phyloP scores from a whole-genome alignment of 1,140 invertebrate species.

The Drosophila busckii region DNA sequence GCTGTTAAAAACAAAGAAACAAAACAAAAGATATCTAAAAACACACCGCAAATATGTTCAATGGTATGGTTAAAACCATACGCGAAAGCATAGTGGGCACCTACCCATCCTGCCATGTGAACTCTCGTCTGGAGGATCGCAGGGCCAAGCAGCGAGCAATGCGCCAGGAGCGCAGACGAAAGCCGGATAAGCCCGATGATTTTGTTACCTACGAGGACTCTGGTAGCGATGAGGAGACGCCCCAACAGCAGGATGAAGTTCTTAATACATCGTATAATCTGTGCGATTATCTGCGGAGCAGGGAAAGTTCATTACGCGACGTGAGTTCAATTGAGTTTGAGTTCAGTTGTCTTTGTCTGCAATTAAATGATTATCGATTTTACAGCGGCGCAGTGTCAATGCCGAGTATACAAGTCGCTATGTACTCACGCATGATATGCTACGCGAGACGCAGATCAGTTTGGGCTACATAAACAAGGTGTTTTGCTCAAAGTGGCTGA shows the following conservation, averaged over 20 bases:
- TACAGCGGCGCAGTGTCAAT: slow-evolving; percentile 83
- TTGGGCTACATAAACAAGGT: slow-evolving; percentile 96
- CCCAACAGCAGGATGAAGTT: slow-evolving; percentile 84
- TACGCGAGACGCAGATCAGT: slow-evolving; percentile 89
- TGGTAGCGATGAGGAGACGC: slow-evolving; percentile 89
- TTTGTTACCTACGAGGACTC: slow-evolving; percentile 93
- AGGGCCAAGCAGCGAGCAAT: slow-evolving; percentile 83
- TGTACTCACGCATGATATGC: slow-evolving; percentile 92
- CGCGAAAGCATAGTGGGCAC: slow-evolving; percentile 80
- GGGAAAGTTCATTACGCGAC: slow-evolving; percentile 86
- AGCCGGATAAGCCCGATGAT: slow-evolving; percentile 92
- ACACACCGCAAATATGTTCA: slow-evolving; percentile 61
- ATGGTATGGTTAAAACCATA: slow-evolving; percentile 79
- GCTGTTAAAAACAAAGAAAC: slow-evolving; percentile 6
- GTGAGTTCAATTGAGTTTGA: slow-evolving; percentile 65
- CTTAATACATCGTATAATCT: slow-evolving; percentile 91
- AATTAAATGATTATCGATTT: slow-evolving; percentile 25
- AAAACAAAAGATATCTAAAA: background rate
- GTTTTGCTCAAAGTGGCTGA: slow-evolving; percentile 97
- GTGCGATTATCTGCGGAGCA: slow-evolving; percentile 88
- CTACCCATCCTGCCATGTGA: slow-evolving; percentile 86
- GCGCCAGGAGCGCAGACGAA: slow-evolving; percentile 85
- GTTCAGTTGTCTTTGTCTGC: slow-evolving; percentile 11
- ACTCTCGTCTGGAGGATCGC: slow-evolving; percentile 86
- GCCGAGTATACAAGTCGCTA: slow-evolving; percentile 90